phyloP scores from a whole-genome alignment of 2,888 invertebrate species.

The Ernsta delagoae region DNA sequence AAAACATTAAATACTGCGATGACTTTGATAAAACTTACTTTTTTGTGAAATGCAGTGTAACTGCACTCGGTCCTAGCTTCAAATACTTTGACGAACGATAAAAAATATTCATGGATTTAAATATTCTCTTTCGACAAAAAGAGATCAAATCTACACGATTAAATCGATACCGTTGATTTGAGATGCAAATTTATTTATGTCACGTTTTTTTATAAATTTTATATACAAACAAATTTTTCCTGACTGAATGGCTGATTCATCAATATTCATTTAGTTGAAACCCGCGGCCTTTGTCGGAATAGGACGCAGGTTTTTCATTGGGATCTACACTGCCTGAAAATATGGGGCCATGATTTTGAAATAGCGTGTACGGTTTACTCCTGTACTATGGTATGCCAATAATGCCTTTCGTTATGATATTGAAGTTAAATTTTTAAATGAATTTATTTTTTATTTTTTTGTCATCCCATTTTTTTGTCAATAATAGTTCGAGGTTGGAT shows the following conservation, averaged over 20 bases:
- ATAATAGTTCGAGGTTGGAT: no score
- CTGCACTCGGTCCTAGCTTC: conserved; percentile 12
- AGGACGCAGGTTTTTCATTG: conserved; percentile 25
- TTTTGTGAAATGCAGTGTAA: no score
- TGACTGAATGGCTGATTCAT: conserved; percentile 37
- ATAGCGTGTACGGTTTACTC: not conserved
- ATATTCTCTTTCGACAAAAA: conserved; percentile 17
- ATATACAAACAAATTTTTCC: conserved; percentile 37
- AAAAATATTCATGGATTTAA: conserved; percentile 13
- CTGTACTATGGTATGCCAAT: not conserved
- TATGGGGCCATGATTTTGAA: conserved; percentile 26
- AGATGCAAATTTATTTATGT: conserved; percentile 38
- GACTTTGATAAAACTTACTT: no score
- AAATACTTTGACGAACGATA: not conserved
- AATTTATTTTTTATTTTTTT: no score
- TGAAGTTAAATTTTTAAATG: no score
- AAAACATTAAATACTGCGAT: no score
- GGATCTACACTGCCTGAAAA: conserved; percentile 19
- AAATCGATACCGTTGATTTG: conserved; percentile 36
- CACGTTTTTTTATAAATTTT: conserved; percentile 37
- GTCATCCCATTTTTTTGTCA: no score
- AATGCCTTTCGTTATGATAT: not conserved
- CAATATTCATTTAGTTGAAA: conserved; percentile 37
- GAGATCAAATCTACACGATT: conserved; percentile 33
- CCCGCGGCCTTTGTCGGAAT: conserved; percentile 30